Evolutionary conservation across 2,888 invertebrate species (phyloP), one percentile per base, ranked within the genome.

Genomic region (Ramazzottius varieornatus): DNA sequence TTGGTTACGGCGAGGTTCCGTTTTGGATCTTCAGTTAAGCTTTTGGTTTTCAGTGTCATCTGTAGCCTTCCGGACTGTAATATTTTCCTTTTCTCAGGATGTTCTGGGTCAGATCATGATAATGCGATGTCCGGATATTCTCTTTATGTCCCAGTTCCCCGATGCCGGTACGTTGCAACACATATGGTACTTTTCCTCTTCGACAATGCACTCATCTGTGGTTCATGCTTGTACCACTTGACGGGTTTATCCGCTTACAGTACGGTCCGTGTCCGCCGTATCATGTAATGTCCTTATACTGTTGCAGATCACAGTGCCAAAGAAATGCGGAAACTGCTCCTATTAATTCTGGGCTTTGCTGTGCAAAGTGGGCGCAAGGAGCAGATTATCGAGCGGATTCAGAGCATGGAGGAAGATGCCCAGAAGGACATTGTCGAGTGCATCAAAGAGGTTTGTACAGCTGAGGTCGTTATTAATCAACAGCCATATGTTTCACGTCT

Each of bases 351-450:
- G 20, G 24, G 54, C 29, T 54, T 54, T 54, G 54, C 54, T 24
- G 54, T 54, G 24, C 54, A 54, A 54, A 24, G 54, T 29, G 29
- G 54, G 4, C 54, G 29, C 4, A 54, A 54, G 54, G 54, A 54
- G 24, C 16, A 54, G n/a, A 29, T 54, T 29, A 54, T 54, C 29
- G 54, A 54, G 54, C 54, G 54, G 20, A 54, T 54, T 29, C 54
- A 54, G 24, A 29, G 29, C n/a, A 54, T 54, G 54, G 54, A 54
- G 16, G 54, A 54, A 24, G 20, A 29, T 24, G 54, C 29, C 8
- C 54, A 54, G 29, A 54, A 54, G 24, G 54, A 24, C 54, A 54
- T 54, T 24, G 54, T 54, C 20, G 54, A 54, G 54, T 54, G 54
- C 29, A 54, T 54, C 4, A 54, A 54, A 29, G 54, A 54, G 54